A percentile compares a stretch with the other conserved stretches of the same genome.
Conservation (phyloP, 2,888 invertebrate genomes). For the Trissonchulus latispiculum region DNA sequence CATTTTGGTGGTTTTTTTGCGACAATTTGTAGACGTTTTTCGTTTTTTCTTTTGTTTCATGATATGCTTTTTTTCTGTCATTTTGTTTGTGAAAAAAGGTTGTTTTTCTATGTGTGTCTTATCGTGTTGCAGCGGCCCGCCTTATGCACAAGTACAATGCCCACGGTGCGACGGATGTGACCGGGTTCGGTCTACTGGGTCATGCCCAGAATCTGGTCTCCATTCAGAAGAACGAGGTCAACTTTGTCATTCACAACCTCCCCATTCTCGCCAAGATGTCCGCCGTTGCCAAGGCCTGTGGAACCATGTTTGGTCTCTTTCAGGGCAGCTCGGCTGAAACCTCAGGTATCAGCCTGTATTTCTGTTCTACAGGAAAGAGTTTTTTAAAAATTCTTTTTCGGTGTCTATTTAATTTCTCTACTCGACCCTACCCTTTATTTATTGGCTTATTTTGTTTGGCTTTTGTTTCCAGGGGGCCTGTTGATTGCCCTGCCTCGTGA, state of each 20-base stretch:
- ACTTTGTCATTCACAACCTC: slow-evolving; percentile 65
- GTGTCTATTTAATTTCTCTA: too few species aligned
- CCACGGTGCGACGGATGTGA: slow-evolving; percentile 71
- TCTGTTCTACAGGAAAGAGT: too few species aligned
- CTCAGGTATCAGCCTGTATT: too few species aligned
- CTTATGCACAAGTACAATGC: slow-evolving; percentile 74
- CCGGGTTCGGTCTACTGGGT: slow-evolving; percentile 69
- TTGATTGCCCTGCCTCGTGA: slow-evolving; percentile 80
- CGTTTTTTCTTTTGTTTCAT: too few species aligned
- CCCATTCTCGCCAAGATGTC: slow-evolving; percentile 69
- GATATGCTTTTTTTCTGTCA: too few species aligned
- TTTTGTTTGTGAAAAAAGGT: too few species aligned
- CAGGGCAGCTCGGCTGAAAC: slow-evolving; percentile 68
- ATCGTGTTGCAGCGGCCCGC: slow-evolving; percentile 54
- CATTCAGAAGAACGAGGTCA: slow-evolving; percentile 62
- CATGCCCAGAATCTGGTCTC: slow-evolving; percentile 68
- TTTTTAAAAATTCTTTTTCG: too few species aligned
- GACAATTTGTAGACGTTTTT: too few species aligned
- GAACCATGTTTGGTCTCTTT: slow-evolving; percentile 60
- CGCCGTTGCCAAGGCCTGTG: slow-evolving; percentile 61
- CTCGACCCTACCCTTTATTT: too few species aligned
- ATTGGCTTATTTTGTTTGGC: too few species aligned
- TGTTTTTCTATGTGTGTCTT: too few species aligned
- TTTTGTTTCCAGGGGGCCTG: slow-evolving; percentile 61
- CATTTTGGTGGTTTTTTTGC: too few species aligned